A percentile compares a stretch with the other conserved stretches of the same genome.
Evolutionary conservation across 2,113 vertebrate species (phyloP).

Genomic region (Grallaria varia): DNA sequence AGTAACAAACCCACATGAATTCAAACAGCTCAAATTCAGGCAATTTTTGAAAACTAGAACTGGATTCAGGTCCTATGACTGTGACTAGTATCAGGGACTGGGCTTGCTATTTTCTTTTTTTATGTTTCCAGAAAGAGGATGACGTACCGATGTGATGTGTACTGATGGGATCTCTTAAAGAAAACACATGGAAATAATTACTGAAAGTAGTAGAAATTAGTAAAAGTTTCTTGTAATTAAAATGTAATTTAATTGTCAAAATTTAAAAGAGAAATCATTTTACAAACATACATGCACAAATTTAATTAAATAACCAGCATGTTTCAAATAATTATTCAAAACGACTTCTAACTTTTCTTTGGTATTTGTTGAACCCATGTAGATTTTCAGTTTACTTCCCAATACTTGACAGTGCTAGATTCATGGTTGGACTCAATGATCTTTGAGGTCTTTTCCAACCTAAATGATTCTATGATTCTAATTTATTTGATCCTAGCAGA

Average conservation of each 20-base stretch:
- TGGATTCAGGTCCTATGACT: neutral
- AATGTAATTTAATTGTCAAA: neutral
- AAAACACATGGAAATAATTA: neutral
- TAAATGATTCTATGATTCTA: neutral
- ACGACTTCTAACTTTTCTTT: neutral
- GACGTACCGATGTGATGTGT: neutral
- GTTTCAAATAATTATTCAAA: neutral
- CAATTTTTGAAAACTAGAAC: neutral
- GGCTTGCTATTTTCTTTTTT: neutral
- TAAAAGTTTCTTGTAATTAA: neutral
- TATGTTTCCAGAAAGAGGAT: neutral
- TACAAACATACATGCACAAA: neutral
- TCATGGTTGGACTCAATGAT: neutral
- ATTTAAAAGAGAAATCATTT: neutral
- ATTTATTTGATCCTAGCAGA: neutral
- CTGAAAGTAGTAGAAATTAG: neutral
- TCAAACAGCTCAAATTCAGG: neutral
- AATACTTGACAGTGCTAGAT: neutral
- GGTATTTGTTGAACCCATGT: neutral
- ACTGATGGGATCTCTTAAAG: neutral
- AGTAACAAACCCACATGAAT: neutral
- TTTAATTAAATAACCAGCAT: accelerated
- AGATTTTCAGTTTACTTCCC: neutral
- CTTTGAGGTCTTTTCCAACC: neutral
- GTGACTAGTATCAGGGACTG: neutral